Conservation (phyloP, 2,113 vertebrate species). For the Puffinus mauretanicus region DNA sequence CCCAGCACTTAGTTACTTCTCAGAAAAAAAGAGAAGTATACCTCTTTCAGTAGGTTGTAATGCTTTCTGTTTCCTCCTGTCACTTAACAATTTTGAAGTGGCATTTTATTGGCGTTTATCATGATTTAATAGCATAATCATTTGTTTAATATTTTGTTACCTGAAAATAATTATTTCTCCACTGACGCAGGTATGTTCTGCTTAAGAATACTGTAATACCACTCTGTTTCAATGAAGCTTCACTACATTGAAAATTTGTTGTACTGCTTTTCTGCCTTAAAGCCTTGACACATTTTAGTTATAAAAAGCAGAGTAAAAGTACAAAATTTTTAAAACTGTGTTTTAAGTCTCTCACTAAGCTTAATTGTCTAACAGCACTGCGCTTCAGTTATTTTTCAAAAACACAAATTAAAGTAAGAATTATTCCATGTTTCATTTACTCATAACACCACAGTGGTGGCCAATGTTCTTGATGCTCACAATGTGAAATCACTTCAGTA, state of each 20-base stretch:
- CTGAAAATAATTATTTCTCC: background rate
- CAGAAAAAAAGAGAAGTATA: background rate
- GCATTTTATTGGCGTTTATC: background rate
- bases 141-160: background rate
- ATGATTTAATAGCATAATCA: background rate
- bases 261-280: background rate
- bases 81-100: background rate
- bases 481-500: background rate
- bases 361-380: background rate
- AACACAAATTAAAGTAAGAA: background rate
- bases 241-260: background rate
- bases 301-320: background rate
- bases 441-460: background rate
- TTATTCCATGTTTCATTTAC: background rate
- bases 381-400: background rate
- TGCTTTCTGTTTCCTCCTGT: background rate
- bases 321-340: background rate
- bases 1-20: background rate
- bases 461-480: background rate
- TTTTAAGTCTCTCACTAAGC: background rate
- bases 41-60: background rate
- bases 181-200: background rate
- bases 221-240: background rate
- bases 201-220: background rate
- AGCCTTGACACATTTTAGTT: background rate